Base-by-base conservation (phyloP, 2,113 vertebrate genomes). In the Nematolebias whitei region DNA sequence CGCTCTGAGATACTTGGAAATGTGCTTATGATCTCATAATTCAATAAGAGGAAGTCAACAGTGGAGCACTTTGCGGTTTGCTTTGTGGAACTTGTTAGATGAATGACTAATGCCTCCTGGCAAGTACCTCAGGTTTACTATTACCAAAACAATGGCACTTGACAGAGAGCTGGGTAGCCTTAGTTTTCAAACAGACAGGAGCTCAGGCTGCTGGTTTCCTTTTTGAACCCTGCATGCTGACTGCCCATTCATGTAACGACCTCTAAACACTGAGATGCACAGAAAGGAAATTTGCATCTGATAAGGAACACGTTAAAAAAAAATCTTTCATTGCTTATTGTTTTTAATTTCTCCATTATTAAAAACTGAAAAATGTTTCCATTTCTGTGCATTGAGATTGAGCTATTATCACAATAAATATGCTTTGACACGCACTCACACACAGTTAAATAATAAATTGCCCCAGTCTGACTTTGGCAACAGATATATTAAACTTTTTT, bases 81-180 rank as follows among this genome's bases (percentile, higher is more conserved):
- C 68, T 88, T 85, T 86, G 88, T 85, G 79, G 80, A 87, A 86
- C 85, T 83, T 88, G 86, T 87, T 86, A 81, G 84, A 90, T 87
- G 84, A 84, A 83, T 87, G 84, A 87, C 86, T 90, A 85, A 83
- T 87, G 84, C 75, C 82, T 82, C 60, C 82, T 87, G 88, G 89
- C 88, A 87, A 90, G 84, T 87, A 84, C 89, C 69, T 78, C 84
- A 69, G 76, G 88, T 91, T 88, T 87, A 89, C 87, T 88, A 86
- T 90, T 86, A 89, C 87, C 85, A 85, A 87, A 89, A 89, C 84
- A 89, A 84, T 85, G 71, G 84, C 75, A 88, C 84, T 88, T 79
- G 86, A 85, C 88, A 79, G 80, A 81, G 75, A 83, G 82, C 81
- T 71, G 71, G 62, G 52, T 69, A 86, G 82, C 81, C 80, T 86